Evolutionary conservation across 2,113 vertebrate species (phyloP).

Genomic region (Mastomys natalensis): DNA sequence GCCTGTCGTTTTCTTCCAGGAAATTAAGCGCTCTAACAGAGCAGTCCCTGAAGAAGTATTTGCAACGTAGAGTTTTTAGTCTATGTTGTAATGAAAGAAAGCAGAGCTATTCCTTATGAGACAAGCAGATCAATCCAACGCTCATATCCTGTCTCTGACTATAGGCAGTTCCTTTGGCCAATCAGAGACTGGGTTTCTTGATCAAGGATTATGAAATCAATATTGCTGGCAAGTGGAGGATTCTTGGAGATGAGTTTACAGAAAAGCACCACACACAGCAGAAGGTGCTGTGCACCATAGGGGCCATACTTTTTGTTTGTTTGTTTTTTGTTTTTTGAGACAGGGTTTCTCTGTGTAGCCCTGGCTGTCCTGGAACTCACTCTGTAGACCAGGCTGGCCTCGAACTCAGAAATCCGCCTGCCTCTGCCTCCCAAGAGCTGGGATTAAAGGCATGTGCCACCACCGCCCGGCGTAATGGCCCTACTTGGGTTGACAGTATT

Average conservation of each 20-base stretch:
- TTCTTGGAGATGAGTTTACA: not conserved
- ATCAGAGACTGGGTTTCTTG: not conserved
- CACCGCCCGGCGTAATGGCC: no score
- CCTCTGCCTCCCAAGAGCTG: no score
- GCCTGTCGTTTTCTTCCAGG: constrained; percentile 19
- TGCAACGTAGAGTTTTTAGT: constrained; percentile 2
- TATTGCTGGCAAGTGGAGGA: not conserved
- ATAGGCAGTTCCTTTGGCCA: not conserved
- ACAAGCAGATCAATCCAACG: not conserved
- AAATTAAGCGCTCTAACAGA: constrained; percentile 39
- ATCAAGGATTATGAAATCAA: constrained; percentile 11
- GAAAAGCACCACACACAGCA: not conserved
- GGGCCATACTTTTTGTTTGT: no score
- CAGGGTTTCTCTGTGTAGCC: no score
- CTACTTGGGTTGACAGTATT: not conserved
- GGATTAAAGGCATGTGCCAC: no score
- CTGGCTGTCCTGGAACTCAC: no score
- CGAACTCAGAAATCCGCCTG: no score
- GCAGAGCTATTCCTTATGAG: not conserved
- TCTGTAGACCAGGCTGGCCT: no score
- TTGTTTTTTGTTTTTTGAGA: no score
- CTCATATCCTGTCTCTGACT: not conserved
- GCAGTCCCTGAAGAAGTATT: constrained; percentile 55
- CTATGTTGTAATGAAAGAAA: constrained; percentile 4
- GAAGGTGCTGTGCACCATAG: no score